phyloP scores from a whole-genome alignment of 2,888 invertebrate genomes.

The Odontocerum albicorne region DNA sequence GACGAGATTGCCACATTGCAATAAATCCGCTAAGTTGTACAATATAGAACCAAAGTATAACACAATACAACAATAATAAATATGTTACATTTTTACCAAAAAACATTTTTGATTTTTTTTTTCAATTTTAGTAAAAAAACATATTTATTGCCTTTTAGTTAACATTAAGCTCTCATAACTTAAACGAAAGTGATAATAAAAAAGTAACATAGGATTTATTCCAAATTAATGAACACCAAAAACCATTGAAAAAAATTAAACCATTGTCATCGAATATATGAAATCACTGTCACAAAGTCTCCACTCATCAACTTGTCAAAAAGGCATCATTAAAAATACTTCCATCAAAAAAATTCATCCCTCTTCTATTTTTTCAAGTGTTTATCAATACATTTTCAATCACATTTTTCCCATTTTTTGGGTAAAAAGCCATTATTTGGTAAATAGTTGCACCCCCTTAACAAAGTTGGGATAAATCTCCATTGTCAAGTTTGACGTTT shows the following conservation, averaged over 20 bases:
- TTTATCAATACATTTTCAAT: conserved; percentile 29
- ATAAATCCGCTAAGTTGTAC: no score
- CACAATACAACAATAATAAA: background rate
- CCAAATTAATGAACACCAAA: conserved; percentile 23
- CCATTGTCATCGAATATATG: conserved; percentile 15
- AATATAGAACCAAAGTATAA: no score
- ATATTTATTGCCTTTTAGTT: no score
- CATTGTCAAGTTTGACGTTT: conserved; percentile 4
- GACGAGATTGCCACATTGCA: no score
- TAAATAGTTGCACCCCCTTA: conserved; percentile 24
- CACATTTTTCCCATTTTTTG: conserved; percentile 26
- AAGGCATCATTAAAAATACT: conserved; percentile 32
- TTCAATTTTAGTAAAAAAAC: no score
- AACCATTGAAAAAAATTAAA: conserved; percentile 8
- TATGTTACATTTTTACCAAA: background rate
- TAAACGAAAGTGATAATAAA: background rate
- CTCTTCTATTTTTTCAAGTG: conserved; percentile 8
- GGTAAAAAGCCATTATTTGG: conserved; percentile 33
- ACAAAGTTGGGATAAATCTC: conserved; percentile 20
- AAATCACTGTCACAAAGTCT: background rate
- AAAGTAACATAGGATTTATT: conserved; percentile 1
- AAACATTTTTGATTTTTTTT: no score
- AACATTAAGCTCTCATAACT: no score
- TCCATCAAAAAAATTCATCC: conserved; percentile 20
- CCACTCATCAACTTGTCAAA: conserved; percentile 4